Base-by-base conservation (phyloP, 1,140 invertebrate species). In the Drosophila murphyi region DNA sequence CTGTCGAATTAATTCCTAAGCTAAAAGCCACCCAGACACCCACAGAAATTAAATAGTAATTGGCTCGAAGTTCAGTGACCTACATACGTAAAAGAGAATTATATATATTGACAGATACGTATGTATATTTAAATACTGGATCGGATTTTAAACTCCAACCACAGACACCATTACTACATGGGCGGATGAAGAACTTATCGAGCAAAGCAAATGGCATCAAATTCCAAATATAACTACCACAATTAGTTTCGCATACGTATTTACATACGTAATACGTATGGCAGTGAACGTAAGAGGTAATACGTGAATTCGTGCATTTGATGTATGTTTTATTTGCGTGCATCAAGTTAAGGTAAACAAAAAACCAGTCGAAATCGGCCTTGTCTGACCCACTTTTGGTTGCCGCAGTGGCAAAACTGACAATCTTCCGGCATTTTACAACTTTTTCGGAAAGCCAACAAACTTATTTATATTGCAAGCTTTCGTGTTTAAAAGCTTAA, bases 311-410 rank as follows among this genome's bases (percentile, higher is more conserved):
- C 39, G 39, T n/a, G 39, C 39, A 43, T n/a, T 43, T 43, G 10
- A 43, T 43, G 39, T 10, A 43, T 43, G 39, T 43, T 50, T 12
- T 62, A 10, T 59, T 34, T 51, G 56, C 60, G n/a, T 50, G 51
- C 51, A 75, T 35, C 50, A 54, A 37, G 63, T 52, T 73, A 43
- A 57, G 45, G 70, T 78, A 77, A 74, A 68, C 71, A 77, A 74
- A 41, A 61, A 88, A 80, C 70, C 73, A 72, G 73, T 71, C 43
- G 64, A 67, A 76, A 76, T 64, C 87, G 87, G 86, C 87, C 87
- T 90, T 90, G 87, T 73, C 83, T 90, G 87, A 90, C 87, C 87
- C 82, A 90, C 87, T 91, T 90, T 73, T 20, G 78, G 67, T 67
- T 72, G 75, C 70, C 71, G 74, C 73, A 85, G 83, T 83, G 85